Evolutionary conservation across 2,888 invertebrate species (phyloP), one percentile per base, ranked within the genome.

Genomic region (Timema cristinae): DNA sequence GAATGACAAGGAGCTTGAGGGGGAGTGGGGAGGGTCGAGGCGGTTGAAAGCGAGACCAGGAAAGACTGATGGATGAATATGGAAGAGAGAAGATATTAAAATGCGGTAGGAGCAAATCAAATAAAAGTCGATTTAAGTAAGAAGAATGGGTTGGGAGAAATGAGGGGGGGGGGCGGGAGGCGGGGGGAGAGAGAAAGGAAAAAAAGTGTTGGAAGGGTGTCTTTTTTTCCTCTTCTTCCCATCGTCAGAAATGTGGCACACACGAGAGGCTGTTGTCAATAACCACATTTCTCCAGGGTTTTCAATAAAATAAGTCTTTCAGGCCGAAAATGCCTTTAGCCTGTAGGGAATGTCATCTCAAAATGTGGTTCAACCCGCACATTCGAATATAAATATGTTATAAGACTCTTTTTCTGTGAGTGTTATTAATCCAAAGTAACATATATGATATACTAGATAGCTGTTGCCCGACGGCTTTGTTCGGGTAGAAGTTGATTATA

Each of bases 91-190:
- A 49, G 71, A 73, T 73, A 73, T 73, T 73, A 73, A 73, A 73
- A 71, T 73, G 73, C 73, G 68, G 71, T 66, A 71, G 54, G 66
- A 51, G 71, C 68, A 70, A 73, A 73, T 73, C 71, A 73, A 73
- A 73, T 73, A 73, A 73, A 73, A 73, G 71, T 73, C 68, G 71
- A 73, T 73, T 68, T 71, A 71, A 73, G 73, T 68, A 73, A 71
- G 70, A 73, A 71, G 67, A 67, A 56, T 61, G 67, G 51, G 50
- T 61, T 61, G 56, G 61, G 16, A 48, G 49, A 69, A 59, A 56
- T 47, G 67, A 50, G 59, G 70, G 48, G 32, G 59, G 54, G 52
- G 59, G 50, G 59, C 13, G 61, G 48, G 63, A 16, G 10, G 61
- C 50, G 52, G 32, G 13, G 66, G 66, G 49, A 59, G 56, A 32